phyloP scores from a whole-genome alignment of 2,797 vertebrate genomes.

The Chelonia mydas region DNA sequence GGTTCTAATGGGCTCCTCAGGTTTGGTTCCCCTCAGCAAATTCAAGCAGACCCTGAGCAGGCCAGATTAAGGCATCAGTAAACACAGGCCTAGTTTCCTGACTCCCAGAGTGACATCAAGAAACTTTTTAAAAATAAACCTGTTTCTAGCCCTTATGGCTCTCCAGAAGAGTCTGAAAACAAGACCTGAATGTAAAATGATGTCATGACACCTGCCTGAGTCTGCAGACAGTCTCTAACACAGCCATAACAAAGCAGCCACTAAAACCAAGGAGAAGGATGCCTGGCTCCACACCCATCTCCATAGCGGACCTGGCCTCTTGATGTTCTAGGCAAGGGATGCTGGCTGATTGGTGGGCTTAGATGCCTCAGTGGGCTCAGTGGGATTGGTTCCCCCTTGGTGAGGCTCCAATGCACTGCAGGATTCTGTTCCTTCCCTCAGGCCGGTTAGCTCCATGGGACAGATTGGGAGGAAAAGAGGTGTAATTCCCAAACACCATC shows the following conservation, averaged over 20 bases:
- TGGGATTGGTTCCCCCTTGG: neutral
- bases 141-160: neutral
- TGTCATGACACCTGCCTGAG: neutral
- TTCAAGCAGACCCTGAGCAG: neutral
- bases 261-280: neutral
- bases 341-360: neutral
- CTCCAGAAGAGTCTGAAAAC: neutral
- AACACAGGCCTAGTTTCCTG: neutral
- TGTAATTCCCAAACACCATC: neutral
- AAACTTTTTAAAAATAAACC: neutral
- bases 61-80: neutral
- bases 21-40: neutral
- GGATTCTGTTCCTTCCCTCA: neutral
- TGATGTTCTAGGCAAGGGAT: neutral
- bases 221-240: neutral
- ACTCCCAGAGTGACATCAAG: neutral
- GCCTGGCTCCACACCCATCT: neutral
- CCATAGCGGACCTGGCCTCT: neutral
- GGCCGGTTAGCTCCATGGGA: neutral
- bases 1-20: neutral
- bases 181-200: neutral
- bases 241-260: neutral
- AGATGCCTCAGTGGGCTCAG: neutral
- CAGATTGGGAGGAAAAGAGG: neutral
- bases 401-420: neutral